A percentile compares a stretch with the other conserved stretches of the same genome.
These are phyloP conservation scores for Chloropsis hardwickii DNA, from an alignment of 2,113 vertebrate genomes.

Conservation along the genomic window DNA sequence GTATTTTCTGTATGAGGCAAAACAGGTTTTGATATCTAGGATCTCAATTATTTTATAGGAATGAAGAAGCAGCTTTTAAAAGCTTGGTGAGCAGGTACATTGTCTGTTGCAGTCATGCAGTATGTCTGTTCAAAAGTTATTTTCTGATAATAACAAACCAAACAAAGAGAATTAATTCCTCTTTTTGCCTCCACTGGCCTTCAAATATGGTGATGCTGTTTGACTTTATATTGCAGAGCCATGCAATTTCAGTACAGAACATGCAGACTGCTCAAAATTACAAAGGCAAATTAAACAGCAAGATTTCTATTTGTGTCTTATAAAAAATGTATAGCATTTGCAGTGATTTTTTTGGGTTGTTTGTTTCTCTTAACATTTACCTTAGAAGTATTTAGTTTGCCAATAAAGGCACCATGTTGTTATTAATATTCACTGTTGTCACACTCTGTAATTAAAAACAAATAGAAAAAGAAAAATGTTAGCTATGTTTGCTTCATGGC, in stretches of 20 bases:
- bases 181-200: background rate
- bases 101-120: background rate
- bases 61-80: background rate
- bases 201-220: background rate
- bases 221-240: background rate
- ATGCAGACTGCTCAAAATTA: background rate
- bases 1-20: background rate
- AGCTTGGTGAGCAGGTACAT: background rate
- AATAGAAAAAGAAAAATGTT: background rate
- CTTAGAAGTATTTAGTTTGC: background rate
- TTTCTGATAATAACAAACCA: background rate
- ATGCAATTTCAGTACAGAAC: background rate
- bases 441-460: conserved; percentile 8
- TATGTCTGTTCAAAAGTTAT: background rate
- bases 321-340: background rate
- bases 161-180: background rate
- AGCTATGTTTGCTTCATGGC: background rate
- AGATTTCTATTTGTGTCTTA: background rate
- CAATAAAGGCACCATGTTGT: background rate
- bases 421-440: background rate
- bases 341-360: background rate
- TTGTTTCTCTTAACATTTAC: background rate
- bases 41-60: background rate
- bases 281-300: background rate
- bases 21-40: background rate